These are phyloP conservation scores for Harlomillsia oculata DNA, from an alignment of 1,140 invertebrate genomes.

Conservation along the genomic window DNA sequence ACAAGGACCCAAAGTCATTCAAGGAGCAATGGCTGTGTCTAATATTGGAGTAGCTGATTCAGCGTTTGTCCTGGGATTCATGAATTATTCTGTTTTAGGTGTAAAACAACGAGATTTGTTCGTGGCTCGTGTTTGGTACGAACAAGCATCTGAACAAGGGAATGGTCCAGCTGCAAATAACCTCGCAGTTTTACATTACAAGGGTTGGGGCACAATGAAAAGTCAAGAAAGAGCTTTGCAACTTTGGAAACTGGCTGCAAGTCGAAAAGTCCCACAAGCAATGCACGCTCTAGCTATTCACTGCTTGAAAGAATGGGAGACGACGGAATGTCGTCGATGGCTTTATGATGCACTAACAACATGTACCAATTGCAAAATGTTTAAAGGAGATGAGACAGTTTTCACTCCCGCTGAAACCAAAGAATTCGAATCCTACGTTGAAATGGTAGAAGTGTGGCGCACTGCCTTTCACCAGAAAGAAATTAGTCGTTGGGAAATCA, in stretches of 20 bases:
- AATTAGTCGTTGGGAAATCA: constrained; percentile 12
- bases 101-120: constrained; percentile 8
- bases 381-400: not conserved
- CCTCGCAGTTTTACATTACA: not conserved
- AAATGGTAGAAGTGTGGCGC: constrained; percentile 8
- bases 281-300: constrained; percentile 18
- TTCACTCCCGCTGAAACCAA: constrained; percentile 7
- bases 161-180: constrained; percentile 20
- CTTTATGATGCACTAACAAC: constrained; percentile 2
- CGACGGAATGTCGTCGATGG: constrained; percentile 14
- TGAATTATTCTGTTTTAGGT: constrained; percentile 2
- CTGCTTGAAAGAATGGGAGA: constrained; percentile 20
- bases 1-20: constrained; percentile 9
- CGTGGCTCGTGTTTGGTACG: constrained; percentile 16
- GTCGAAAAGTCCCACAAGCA: constrained; percentile 14
- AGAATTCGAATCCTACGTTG: constrained; percentile 1
- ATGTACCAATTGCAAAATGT: not conserved
- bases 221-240: constrained; percentile 13
- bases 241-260: constrained; percentile 21
- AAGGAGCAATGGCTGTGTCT: constrained; percentile 7
- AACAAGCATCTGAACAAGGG: constrained; percentile 13
- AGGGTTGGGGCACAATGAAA: constrained; percentile 6
- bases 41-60: constrained; percentile 20
- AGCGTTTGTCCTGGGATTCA: constrained; percentile 16
- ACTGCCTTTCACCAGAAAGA: constrained; percentile 1